A percentile compares a stretch with the other conserved stretches of the same genome.
phyloP scores from a whole-genome alignment of 1,140 invertebrate genomes.

The Halictus rubicundus region DNA sequence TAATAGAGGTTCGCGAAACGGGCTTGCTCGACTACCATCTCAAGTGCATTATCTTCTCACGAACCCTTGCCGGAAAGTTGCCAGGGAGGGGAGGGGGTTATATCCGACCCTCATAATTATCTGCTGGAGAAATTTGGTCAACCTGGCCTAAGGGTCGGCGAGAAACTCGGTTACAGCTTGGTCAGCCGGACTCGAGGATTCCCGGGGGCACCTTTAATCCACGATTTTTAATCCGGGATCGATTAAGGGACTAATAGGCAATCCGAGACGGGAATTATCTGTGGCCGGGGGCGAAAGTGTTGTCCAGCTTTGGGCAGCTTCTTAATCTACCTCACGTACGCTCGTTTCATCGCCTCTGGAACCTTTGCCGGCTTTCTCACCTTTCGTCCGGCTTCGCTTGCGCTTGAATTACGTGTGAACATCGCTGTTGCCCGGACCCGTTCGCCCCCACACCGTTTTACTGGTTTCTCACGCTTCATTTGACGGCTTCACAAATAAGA shows the following conservation, averaged over 20 bases:
- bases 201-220: constrained; percentile 72
- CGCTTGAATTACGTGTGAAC: no score
- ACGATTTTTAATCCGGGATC: constrained; percentile 74
- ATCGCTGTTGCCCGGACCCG: no score
- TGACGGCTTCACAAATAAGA: constrained; percentile 7
- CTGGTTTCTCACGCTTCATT: background rate
- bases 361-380: background rate
- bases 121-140: constrained; percentile 76
- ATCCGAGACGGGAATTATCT: constrained; percentile 58
- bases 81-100: constrained; percentile 29
- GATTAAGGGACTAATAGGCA: constrained; percentile 70
- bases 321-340: background rate
- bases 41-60: constrained; percentile 41
- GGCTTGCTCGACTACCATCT: constrained; percentile 8
- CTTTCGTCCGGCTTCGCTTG: background rate
- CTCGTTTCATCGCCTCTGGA: background rate
- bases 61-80: constrained; percentile 33
- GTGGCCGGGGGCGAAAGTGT: background rate
- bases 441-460: background rate
- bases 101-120: constrained; percentile 77
- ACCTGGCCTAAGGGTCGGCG: constrained; percentile 69
- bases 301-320: background rate
- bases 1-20: constrained; percentile 22
- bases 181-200: constrained; percentile 67
- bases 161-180: constrained; percentile 76